Conservation (phyloP, 2,797 vertebrate genomes). For the Sebastes wilsoni region DNA sequence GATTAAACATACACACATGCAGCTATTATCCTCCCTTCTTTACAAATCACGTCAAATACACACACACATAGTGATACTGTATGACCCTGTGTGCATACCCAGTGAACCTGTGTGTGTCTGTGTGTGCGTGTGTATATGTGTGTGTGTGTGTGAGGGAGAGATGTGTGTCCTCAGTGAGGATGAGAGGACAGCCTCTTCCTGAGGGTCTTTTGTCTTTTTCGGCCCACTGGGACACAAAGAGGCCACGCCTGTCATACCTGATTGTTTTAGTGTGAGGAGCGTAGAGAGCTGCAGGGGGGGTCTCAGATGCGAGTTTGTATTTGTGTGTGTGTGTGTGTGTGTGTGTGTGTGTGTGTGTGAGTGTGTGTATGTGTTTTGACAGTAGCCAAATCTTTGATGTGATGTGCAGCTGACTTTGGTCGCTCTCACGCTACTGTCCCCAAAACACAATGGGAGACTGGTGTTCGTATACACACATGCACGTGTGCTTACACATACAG, state of each 20-base stretch:
- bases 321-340: slow-evolving; percentile 42
- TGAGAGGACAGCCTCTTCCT: slow-evolving; percentile 55
- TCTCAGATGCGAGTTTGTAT: slow-evolving; percentile 19
- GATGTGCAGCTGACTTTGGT: slow-evolving; percentile 61
- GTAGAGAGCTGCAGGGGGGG: not conserved
- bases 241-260: slow-evolving; percentile 65
- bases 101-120: not conserved
- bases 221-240: slow-evolving; percentile 43
- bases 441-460: slow-evolving; percentile 65
- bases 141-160: not conserved
- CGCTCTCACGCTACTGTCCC: slow-evolving; percentile 62
- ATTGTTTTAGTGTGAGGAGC: slow-evolving; percentile 54
- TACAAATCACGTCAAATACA: not conserved
- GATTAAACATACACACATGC: not conserved
- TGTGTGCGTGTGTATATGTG: not conserved
- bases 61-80: not conserved
- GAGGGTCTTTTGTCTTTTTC: slow-evolving; percentile 65
- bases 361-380: slow-evolving; percentile 25
- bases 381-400: slow-evolving; percentile 71
- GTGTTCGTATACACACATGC: slow-evolving; percentile 43
- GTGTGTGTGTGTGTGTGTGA: slow-evolving; percentile 42
- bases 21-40: not conserved
- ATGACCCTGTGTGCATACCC: not conserved
- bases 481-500: not conserved
- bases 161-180: slow-evolving; percentile 37